Evolutionary conservation across 2,797 vertebrate genomes (phyloP).

Genomic region (Sebastes cheni): DNA sequence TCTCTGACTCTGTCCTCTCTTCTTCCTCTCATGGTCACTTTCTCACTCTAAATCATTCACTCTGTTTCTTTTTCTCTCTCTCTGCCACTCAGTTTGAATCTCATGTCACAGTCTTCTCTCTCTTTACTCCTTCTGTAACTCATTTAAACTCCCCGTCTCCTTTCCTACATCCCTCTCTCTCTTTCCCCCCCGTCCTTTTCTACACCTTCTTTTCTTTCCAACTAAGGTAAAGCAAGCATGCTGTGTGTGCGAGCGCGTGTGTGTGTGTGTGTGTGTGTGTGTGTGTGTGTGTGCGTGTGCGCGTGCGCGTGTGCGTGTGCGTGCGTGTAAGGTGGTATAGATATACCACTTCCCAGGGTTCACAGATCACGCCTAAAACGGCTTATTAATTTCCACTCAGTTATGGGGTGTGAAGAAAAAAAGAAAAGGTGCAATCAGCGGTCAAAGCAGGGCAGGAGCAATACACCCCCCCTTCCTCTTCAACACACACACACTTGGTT

Average conservation of each 20-base stretch:
- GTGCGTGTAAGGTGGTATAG: constrained; percentile 33
- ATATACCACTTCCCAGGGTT: constrained; percentile 71
- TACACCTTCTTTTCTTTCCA: constrained; percentile 3
- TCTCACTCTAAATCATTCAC: constrained; percentile 16
- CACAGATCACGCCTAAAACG: constrained; percentile 78
- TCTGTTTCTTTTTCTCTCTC: neutral
- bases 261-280: accelerated
- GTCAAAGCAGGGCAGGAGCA: constrained; percentile 44
- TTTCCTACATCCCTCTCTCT: neutral
- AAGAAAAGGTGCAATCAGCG: constrained; percentile 57
- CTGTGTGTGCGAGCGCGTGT: neutral
- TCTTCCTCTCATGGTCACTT: constrained; percentile 20
- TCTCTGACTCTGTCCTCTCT: neutral
- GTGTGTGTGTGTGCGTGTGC: constrained; percentile 12
- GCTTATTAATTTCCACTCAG: constrained; percentile 83
- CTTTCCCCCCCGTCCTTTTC: neutral
- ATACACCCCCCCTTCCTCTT: neutral
- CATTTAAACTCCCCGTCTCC: constrained; percentile 17
- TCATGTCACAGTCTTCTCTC: neutral
- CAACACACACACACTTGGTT: constrained; percentile 31
- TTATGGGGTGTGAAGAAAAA: constrained; percentile 73
- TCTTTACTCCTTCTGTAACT: constrained; percentile 6
- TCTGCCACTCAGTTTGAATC: constrained; percentile 14
- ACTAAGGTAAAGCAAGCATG: constrained; percentile 81
- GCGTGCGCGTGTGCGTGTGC: constrained; percentile 45